Percentiles rank a stretch among this genome's conserved stretches.
phyloP scores from a whole-genome alignment of 2,113 vertebrate species.

The Salvelinus sp. region DNA sequence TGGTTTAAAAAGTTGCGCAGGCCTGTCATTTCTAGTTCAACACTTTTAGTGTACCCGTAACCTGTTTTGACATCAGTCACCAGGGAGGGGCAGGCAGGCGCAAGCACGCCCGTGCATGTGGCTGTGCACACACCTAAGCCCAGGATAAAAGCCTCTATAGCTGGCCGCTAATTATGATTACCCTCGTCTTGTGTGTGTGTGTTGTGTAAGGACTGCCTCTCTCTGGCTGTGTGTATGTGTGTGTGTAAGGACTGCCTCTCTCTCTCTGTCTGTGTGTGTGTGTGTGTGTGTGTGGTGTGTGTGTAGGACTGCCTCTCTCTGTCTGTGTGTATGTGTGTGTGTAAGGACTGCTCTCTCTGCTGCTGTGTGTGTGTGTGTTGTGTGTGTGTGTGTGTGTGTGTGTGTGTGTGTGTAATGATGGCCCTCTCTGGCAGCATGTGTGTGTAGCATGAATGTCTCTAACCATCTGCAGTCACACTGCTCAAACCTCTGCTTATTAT shows the following conservation, averaged over 20 bases:
- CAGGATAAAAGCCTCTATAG: conserved; percentile 53
- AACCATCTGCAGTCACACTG: conserved; percentile 72
- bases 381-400: no score
- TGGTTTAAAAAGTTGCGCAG: conserved; percentile 23
- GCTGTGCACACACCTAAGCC: conserved; percentile 19
- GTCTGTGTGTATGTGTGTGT: conserved; percentile 15
- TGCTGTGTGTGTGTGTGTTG: no score
- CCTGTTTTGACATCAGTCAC: conserved; percentile 49
- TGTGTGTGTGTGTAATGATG: no score
- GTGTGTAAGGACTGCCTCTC: no score
- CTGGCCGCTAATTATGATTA: conserved; percentile 65
- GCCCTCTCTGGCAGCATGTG: no score
- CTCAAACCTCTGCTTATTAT: conserved; percentile 65
- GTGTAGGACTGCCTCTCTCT: no score
- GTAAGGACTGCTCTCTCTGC: conserved; percentile 11
- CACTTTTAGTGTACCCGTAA: conserved; percentile 20
- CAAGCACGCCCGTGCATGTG: background rate
- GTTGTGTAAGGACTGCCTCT: no score
- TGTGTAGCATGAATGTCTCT: conserved; percentile 62
- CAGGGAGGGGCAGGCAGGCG: conserved; percentile 1
- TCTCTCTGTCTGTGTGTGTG: conserved; percentile 14
- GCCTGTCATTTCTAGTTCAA: conserved; percentile 37
- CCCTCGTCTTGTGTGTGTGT: conserved; percentile 37
- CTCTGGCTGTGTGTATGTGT: no score
- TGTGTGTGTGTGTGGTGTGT: no score